Evolutionary conservation across 64 coral and sea anemone species (phyloP), one percentile per base, ranked within the genome.

Genomic region (Montipora efflorescens): DNA sequence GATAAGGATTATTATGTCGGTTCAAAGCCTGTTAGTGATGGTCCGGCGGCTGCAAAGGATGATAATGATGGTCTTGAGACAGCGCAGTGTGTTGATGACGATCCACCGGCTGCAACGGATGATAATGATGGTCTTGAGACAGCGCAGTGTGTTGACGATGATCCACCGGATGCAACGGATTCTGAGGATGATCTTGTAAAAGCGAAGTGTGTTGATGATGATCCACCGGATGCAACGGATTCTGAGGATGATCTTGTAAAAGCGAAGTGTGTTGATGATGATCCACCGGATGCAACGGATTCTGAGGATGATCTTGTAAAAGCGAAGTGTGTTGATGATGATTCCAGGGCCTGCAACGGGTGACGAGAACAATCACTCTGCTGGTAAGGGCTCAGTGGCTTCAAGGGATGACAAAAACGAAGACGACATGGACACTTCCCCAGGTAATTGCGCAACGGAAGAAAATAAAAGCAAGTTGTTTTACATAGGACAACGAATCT

Each of bases 401-500:
- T 21, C 19, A 25, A 75, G 23, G 28, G 28, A 36, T 36, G 28
- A 36, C 28, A 36, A 36, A 36, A 36, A 36, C 28, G 28, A 36
- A 36, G 72, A 75, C 21, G 72, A 75, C 72, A 36, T 21, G 23
- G 72, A 75, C 23, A 36, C n/a, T 21, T 77, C 75, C 10, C 10
- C 72, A 36, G n/a, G 19, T 75, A 36, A 75, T 75, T 25, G 72
- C 1, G 23, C 23, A 36, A 75, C 23, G 72, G 72, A 36, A 11
- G 8, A 25, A 36, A 36, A 21, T 75, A 77, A 77, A 77, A 77
- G 43, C 12, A 13, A 45, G 4, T 48, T 45, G 45, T 92, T 92
- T 74, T 83, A 71, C 53, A 49, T 84, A 45, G 90, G 90, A 53
- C 90, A 92, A 46, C 68, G 48, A 79, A 82, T 95, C 61, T 4